Evolutionary conservation across 2,113 vertebrate species (phyloP).

Genomic region (Chaetops frenatus): DNA sequence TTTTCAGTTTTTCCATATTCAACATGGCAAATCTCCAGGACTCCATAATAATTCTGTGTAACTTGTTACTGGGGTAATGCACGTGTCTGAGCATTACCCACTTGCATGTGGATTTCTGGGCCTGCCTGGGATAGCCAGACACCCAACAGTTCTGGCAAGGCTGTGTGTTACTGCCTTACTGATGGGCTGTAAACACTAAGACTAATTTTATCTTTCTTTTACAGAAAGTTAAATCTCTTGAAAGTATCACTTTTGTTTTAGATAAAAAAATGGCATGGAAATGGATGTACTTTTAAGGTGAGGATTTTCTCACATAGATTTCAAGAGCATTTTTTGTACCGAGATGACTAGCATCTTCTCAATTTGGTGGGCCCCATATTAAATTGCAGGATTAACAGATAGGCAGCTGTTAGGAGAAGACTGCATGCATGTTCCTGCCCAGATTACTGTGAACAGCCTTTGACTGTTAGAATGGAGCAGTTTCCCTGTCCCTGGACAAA

Average conservation of each 20-base stretch:
- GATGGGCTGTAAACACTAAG: not conserved
- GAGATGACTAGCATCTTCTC: not conserved
- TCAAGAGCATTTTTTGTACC: not conserved
- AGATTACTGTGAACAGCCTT: not conserved
- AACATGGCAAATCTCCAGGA: not conserved
- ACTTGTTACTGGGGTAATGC: not conserved
- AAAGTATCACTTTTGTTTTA: not conserved
- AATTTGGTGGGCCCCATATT: not conserved
- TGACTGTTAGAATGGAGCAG: not conserved
- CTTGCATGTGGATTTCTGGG: not conserved
- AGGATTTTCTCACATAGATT: not conserved
- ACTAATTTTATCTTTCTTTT: not conserved
- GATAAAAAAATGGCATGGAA: not conserved
- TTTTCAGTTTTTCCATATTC: conserved; percentile 7
- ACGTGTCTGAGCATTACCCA: not conserved
- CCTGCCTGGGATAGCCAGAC: not conserved
- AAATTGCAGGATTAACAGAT: not conserved
- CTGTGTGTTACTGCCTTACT: not conserved
- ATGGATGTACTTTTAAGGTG: not conserved
- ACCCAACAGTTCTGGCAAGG: not conserved
- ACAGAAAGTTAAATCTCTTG: not conserved
- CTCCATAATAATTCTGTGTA: not conserved
- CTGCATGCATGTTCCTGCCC: not conserved
- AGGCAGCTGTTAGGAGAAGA: not conserved
- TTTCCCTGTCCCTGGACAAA: not conserved